Conservation (phyloP, 2,888 invertebrate genomes). For the Trachelus stipa region DNA sequence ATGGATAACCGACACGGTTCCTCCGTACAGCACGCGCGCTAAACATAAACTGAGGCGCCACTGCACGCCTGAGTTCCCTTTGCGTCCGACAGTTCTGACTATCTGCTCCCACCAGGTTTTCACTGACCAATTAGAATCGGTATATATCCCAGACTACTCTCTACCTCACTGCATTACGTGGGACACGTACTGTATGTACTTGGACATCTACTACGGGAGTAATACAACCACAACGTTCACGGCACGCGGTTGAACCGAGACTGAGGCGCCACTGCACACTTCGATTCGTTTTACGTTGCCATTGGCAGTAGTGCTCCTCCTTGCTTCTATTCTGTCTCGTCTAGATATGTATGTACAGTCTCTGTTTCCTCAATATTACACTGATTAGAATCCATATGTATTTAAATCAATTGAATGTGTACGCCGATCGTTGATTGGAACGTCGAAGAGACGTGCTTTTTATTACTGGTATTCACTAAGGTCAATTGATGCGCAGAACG, state of each 20-base stretch:
- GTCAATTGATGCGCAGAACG: background rate
- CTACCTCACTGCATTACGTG: background rate
- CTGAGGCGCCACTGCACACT: conserved; percentile 55
- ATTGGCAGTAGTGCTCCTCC: background rate
- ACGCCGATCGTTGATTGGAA: background rate
- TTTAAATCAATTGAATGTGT: background rate
- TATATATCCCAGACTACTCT: background rate
- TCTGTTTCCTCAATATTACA: background rate
- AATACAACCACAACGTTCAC: conserved; percentile 15
- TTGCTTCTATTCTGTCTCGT: background rate
- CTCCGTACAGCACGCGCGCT: conserved; percentile 48
- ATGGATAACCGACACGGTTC: background rate
- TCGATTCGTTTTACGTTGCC: background rate
- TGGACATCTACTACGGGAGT: background rate
- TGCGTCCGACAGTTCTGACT: background rate
- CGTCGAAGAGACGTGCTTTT: background rate
- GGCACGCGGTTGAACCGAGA: conserved; percentile 57
- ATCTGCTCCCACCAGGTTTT: background rate
- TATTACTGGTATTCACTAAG: background rate
- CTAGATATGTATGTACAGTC: background rate
- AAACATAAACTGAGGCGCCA: conserved; percentile 61
- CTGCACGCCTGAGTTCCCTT: conserved; percentile 28
- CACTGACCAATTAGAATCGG: background rate
- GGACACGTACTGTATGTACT: background rate
- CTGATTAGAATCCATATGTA: background rate